Conservation (phyloP, 2,113 vertebrate genomes). For the Cervus canadensis region DNA sequence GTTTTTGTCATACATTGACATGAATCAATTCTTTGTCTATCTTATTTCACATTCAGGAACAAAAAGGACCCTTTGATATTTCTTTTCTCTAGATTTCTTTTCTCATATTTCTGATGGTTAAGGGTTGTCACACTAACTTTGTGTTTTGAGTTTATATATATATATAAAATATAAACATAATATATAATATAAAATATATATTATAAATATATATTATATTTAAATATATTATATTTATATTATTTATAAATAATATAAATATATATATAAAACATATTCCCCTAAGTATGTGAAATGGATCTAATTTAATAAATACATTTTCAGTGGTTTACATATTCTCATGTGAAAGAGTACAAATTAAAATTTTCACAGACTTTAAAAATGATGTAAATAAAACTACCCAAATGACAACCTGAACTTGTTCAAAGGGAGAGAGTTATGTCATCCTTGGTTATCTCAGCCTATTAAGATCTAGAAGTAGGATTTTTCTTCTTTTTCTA, state of each 20-base stretch:
- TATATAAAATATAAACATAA: too few species aligned
- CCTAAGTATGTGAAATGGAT: neutral
- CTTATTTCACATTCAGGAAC: neutral
- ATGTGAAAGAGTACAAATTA: neutral
- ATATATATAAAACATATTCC: neutral
- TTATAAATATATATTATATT: too few species aligned
- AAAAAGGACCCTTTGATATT: neutral
- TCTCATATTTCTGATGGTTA: neutral
- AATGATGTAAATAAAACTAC: neutral
- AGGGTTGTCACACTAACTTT: neutral
- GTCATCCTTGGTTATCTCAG: neutral
- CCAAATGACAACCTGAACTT: neutral
- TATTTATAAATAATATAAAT: too few species aligned
- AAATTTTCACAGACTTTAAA: conserved; percentile 10
- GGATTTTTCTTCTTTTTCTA: neutral
- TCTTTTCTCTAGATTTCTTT: neutral
- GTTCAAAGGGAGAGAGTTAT: neutral
- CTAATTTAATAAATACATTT: neutral
- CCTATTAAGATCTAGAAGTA: neutral
- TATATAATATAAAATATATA: neutral
- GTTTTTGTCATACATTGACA: too few species aligned
- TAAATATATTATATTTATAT: too few species aligned
- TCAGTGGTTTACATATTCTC: neutral
- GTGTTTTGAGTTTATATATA: neutral
- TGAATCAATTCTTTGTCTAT: neutral